Percentiles rank a stretch among this genome's conserved stretches.
Conservation (phyloP, 2,113 vertebrate genomes). For the Indicator maculatus region DNA sequence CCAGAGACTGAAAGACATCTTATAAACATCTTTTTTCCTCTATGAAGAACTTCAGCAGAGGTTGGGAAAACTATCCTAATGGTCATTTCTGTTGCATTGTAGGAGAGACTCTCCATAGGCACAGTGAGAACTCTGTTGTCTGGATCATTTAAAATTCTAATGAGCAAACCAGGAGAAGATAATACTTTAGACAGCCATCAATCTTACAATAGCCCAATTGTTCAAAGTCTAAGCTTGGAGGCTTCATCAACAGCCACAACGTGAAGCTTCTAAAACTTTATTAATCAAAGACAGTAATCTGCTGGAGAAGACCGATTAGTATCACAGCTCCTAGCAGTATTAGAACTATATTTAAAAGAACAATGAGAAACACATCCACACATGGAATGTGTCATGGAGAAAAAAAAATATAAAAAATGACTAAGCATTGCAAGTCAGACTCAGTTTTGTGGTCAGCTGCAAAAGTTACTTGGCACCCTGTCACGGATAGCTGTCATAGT, state of each 20-base stretch:
- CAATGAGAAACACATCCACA: slow-evolving; percentile 33
- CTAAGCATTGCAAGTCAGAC: slow-evolving; percentile 59
- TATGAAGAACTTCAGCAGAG: neutral
- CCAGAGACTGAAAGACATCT: neutral
- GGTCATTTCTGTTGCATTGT: neutral
- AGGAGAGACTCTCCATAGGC: neutral
- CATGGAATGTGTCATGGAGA: slow-evolving; percentile 10
- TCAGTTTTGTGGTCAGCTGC: slow-evolving; percentile 66
- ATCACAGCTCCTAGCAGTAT: neutral
- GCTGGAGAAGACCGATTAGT: neutral
- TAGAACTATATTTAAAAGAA: slow-evolving; percentile 37
- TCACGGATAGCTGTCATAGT: slow-evolving; percentile 61
- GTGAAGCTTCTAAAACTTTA: slow-evolving; percentile 6
- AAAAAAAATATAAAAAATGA: slow-evolving; percentile 45
- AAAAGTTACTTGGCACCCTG: slow-evolving; percentile 63
- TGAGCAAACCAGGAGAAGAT: neutral
- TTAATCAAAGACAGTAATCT: slow-evolving; percentile 26
- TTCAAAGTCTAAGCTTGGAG: neutral
- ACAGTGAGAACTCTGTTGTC: neutral
- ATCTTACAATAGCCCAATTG: neutral
- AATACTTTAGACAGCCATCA: neutral
- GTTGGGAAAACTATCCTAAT: neutral
- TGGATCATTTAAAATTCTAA: neutral
- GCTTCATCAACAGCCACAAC: neutral
- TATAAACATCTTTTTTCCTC: neutral